These are phyloP conservation scores for Umimayanthus chanpuru DNA, from an alignment of 92 coral and sea anemone genomes.

Conservation along the genomic window DNA sequence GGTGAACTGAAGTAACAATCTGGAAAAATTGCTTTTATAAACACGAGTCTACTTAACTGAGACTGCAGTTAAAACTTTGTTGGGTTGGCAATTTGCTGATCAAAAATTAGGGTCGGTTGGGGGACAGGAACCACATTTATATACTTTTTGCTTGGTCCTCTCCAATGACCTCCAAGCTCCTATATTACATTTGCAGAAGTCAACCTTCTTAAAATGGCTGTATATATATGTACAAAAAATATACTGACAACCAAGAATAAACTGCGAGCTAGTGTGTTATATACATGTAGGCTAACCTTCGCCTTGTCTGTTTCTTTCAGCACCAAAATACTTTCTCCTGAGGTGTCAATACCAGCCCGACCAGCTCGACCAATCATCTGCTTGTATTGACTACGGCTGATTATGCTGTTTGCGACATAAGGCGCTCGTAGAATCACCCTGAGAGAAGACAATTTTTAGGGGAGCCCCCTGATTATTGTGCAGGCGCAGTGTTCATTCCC, in stretches of 20 bases:
- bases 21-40: too few species aligned
- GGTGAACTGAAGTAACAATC: too few species aligned
- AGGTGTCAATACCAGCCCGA: conserved; percentile 95
- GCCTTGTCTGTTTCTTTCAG: conserved; percentile 77
- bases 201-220: background rate
- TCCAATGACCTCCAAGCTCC: too few species aligned
- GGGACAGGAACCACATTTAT: too few species aligned
- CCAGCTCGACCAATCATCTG: conserved; percentile 99
- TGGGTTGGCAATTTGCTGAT: too few species aligned
- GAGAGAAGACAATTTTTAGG: background rate
- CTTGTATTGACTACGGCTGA: conserved; percentile 93
- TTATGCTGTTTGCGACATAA: conserved; percentile 71
- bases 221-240: background rate
- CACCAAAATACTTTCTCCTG: conserved; percentile 94
- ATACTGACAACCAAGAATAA: background rate
- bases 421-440: conserved; percentile 97
- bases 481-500: too few species aligned
- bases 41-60: too few species aligned
- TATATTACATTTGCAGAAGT: too few species aligned
- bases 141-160: too few species aligned
- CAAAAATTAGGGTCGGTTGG: too few species aligned
- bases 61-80: too few species aligned
- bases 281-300: conserved; percentile 58
- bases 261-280: background rate
- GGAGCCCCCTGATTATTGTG: too few species aligned